Evolutionary conservation across 2,797 vertebrate genomes (phyloP).

Genomic region (Picus viridis): DNA sequence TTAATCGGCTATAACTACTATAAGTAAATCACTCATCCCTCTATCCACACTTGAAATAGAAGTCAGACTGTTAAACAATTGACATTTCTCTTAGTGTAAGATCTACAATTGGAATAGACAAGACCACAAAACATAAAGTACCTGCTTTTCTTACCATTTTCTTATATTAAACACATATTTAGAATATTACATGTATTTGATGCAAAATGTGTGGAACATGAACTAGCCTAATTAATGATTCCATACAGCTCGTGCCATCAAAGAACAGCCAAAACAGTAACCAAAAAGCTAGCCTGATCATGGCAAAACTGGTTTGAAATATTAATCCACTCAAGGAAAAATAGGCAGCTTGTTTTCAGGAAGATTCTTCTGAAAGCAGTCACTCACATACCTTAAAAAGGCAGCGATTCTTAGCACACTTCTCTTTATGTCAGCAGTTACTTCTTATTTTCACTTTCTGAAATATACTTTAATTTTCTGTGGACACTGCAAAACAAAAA

Average conservation of each 20-base stretch:
- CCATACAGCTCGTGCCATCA: not conserved
- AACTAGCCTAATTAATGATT: not conserved
- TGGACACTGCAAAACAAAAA: conserved; percentile 16
- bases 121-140: not conserved
- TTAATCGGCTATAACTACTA: no score
- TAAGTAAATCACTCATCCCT: not conserved
- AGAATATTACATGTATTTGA: not conserved
- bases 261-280: not conserved
- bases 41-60: not conserved
- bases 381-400: conserved; percentile 33
- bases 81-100: not conserved
- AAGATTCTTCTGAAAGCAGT: not conserved
- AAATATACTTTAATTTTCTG: not conserved
- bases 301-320: not conserved
- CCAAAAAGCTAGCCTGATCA: not conserved
- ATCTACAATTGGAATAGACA: not conserved
- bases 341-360: not conserved
- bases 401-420: not conserved
- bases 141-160: not conserved
- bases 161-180: not conserved
- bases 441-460: not conserved
- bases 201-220: not conserved
- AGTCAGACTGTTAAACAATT: not conserved
- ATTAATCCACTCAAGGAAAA: not conserved
- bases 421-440: not conserved